Conservation (phyloP, 1,140 invertebrate genomes). For the Lordiphosa clarofinis region DNA sequence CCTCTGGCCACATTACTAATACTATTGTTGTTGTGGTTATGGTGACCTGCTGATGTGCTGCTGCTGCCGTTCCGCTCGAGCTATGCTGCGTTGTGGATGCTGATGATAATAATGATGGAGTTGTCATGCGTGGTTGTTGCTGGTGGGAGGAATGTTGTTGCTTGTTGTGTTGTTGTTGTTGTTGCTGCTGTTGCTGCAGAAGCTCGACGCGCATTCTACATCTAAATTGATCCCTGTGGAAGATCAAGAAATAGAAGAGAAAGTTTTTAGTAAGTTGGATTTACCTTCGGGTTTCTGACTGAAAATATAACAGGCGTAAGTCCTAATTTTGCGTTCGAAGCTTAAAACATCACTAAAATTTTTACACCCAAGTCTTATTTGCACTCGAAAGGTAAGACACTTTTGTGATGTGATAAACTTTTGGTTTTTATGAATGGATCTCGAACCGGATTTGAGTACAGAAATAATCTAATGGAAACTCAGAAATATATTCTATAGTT, state of each 20-base stretch:
- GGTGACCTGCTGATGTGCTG: slow-evolving; percentile 43
- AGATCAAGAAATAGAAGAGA: background rate
- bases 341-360: no score
- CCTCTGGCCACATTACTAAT: slow-evolving; percentile 69
- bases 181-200: slow-evolving; percentile 45
- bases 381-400: no score
- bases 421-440: no score
- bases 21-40: slow-evolving; percentile 60
- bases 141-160: slow-evolving; percentile 69
- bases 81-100: slow-evolving; percentile 28
- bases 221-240: slow-evolving; percentile 71
- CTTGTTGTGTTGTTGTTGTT: slow-evolving; percentile 52
- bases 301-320: no score
- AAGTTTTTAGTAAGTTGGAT: no score
- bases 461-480: no score
- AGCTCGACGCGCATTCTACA: slow-evolving; percentile 78
- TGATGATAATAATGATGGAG: slow-evolving; percentile 36
- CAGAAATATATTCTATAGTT: no score
- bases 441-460: no score
- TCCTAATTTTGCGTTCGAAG: no score
- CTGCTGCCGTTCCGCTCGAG: slow-evolving; percentile 36
- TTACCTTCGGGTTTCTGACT: no score
- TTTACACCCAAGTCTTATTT: no score
- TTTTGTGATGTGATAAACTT: no score
- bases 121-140: slow-evolving; percentile 68